These are phyloP conservation scores for Acrocephalus kingi DNA, from an alignment of 2,113 vertebrate species.

Conservation along the genomic window DNA sequence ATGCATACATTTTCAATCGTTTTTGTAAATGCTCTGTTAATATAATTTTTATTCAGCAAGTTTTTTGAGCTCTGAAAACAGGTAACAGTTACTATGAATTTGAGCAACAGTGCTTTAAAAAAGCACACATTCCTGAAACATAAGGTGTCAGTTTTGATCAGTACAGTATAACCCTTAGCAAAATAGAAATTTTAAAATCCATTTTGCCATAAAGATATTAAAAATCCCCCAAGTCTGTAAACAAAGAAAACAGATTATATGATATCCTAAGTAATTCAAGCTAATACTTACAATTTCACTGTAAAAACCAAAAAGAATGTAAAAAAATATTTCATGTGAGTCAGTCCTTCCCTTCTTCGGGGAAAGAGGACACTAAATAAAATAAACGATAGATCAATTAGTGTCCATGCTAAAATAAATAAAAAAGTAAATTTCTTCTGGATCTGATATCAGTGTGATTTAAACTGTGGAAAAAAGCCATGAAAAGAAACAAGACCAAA, in stretches of 20 bases:
- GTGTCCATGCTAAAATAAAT: not conserved
- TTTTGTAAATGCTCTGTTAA: not conserved
- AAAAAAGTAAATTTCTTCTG: not conserved
- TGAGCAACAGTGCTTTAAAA: not conserved
- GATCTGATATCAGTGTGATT: not conserved
- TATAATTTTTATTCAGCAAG: not conserved
- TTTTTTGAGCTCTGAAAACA: not conserved
- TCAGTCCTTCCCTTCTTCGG: not conserved
- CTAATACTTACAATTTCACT: not conserved
- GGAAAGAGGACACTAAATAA: not conserved
- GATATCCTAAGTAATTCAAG: not conserved
- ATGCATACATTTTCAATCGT: not conserved
- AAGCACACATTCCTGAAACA: not conserved
- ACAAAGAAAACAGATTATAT: not conserved
- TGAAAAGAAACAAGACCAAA: conserved; percentile 1
- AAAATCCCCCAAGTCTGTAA: not conserved
- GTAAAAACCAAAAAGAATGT: not conserved
- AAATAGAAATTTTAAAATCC: not conserved
- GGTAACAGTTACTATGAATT: not conserved
- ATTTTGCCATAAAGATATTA: not conserved
- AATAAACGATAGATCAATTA: not conserved
- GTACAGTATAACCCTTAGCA: not conserved
- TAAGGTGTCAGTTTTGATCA: not conserved
- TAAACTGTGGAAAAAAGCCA: not conserved
- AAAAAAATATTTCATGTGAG: not conserved